Evolutionary conservation across 1,140 invertebrate species (phyloP), one percentile per base, ranked within the genome.

Genomic region (Neotoxoptera formosana): DNA sequence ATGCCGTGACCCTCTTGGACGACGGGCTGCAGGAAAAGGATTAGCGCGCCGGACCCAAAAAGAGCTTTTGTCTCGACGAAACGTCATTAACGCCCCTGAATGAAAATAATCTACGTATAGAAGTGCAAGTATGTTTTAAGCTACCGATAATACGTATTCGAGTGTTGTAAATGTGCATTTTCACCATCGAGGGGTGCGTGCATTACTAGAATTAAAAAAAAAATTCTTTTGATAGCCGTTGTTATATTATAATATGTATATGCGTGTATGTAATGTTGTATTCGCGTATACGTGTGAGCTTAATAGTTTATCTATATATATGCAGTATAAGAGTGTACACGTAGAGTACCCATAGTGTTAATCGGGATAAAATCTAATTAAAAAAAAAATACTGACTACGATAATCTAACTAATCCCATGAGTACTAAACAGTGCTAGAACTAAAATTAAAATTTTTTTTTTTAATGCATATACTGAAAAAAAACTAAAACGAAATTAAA

Each of bases 51-150:
- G 90, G 34, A 83, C 90, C 67, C 90, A 45, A 81, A 91, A 81
- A 92, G 45, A 34, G 90, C 67, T 92, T 67, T 92, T 92, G 90
- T 92, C 90, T 92, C 90, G 90, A 83, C 34, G 90, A 92, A 92
- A 92, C 67, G 30, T 92, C 90, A 92, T 92, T 92, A 92, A 92
- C 90, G 90, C 90, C 90, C 45, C 41, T 34, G 76, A 76, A 48
- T 48, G 90, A 51, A 92, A 83, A 48, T 81, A 83, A 92, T 92
- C 90, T 83, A 92, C 34, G 34, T 53, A 53, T 30, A 90, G 36
- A 67, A 90, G 53, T 60, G 53, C 36, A 41, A n/a, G 53, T n/a
- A 45, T 67, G 7, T 67, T 90, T 90, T 90, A 67, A 90, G 89
- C 89, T 45, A 45, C 89, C 53, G 89, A 90, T 67, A 90, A 60